Base-by-base conservation (phyloP, 2,888 invertebrate species). In the Drosophila atroscutellata region DNA sequence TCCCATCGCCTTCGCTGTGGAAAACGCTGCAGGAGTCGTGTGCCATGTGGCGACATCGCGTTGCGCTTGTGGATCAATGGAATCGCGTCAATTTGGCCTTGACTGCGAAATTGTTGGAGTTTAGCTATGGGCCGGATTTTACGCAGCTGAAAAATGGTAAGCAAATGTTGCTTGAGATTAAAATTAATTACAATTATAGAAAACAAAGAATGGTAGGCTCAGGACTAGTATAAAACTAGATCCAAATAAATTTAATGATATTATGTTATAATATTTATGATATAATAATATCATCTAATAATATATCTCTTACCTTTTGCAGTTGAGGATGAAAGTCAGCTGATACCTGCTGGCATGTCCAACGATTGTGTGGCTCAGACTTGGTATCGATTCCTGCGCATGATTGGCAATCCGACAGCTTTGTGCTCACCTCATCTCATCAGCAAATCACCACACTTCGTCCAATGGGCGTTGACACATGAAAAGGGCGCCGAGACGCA, bases 1-100 rank as follows among this genome's bases (percentile, higher is more conserved):
- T 99, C 94, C 99, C 99, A 1, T 96, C 98, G 5, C 99, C 99
- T 8, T 97, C 98, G 1, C 94, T 99, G 79, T 99, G 99, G 99
- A 98, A 98, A 92, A 99, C 99, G 0, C 94, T 99, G 75, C 95
- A 97, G 85, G 98, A 98, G 93, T 97, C 98, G 89, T 98, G 98
- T 93, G 95, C 96, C 88, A 96, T 97, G 90, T 99, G 99, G 99
- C 95, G 99, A 15, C 99, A 99, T 94, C 96, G 99, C 72, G 95
- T 97, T 71, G 97, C 98, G 39, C 94, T 99, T 9, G 95, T 99
- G 32, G 97, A 97, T 92, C 99, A 99, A 91, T 99, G 99, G 99
- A 97, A 98, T 93, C 95, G 98, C 75, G 97, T 98, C 37, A 98
- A 98, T 92, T 94, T 98, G 56, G 97, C 97, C 2, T 94, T 99